Evolutionary conservation across 2,797 vertebrate species (phyloP).

Genomic region (Coracias cyanogaster): DNA sequence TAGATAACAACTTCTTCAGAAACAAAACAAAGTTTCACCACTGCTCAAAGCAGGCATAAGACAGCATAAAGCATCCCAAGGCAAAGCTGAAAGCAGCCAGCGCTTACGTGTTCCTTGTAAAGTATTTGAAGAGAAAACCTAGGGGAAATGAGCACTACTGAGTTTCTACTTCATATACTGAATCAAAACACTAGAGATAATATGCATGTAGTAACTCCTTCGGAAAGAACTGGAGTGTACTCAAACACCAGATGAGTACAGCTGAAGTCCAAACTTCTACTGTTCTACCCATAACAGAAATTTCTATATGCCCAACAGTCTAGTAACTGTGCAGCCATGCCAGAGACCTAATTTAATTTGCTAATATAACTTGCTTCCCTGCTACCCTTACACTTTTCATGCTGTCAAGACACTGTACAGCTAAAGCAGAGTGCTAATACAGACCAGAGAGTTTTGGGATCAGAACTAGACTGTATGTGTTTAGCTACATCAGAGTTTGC

Average conservation of each 20-base stretch:
- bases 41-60: not conserved
- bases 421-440: not conserved
- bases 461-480: not conserved
- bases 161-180: not conserved
- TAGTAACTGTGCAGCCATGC: not conserved
- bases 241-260: not conserved
- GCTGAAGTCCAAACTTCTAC: not conserved
- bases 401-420: not conserved
- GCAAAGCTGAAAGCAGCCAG: not conserved
- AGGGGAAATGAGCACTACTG: not conserved
- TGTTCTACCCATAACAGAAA: not conserved
- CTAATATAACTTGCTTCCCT: not conserved
- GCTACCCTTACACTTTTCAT: not conserved
- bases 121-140: not conserved
- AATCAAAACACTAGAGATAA: not conserved
- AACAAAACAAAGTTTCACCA: not conserved
- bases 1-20: not conserved
- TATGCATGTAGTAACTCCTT: not conserved
- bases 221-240: not conserved
- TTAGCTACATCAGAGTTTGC: not conserved
- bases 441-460: not conserved
- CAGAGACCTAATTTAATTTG: too few species aligned
- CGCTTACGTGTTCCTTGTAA: fast-evolving
- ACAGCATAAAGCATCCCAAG: not conserved
- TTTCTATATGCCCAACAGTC: not conserved